Base-by-base conservation (phyloP, 2,797 vertebrate species). In the Borostomias antarcticus region DNA sequence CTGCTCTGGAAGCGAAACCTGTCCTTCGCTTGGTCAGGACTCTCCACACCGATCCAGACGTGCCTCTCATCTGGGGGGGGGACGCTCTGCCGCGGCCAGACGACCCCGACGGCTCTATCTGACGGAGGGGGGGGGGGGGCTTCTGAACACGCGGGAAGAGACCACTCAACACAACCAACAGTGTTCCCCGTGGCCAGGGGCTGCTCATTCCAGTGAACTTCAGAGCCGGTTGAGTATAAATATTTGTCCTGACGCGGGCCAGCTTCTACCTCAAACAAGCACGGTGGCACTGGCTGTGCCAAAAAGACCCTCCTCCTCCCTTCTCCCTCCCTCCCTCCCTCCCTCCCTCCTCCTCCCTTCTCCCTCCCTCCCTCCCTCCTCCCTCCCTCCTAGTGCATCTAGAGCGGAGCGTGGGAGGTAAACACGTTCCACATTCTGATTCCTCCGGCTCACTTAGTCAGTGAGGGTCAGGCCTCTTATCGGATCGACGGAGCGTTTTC, bases 391-490 rank as follows among this genome's bases (percentile, higher is more conserved):
- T 76, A 80, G 85, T 82, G 85, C 83, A 84, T 85, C 80, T 63
- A 85, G 85, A 85, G 47, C 52, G 26, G 79, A 78, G 80, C 80
- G 73, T 85, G 88, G 82, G 90, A 88, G 80, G 84, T 89, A 91
- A 90, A 91, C 89, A 90, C 63, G 78, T 72, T 73, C 53, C 78
- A 82, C 78, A 81, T 85, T 87, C 84, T 83, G 83, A 83, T 81
- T 81, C 25, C 62, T 75, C 86, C 86, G 86, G 80, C 79, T 87
- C 89, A 86, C 89, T 90, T 88, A 81, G 86, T 4, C 79, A 37
- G 35, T 2, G 1, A 37, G 35, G 35, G n/a, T n/a, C n/a, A 37
- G 7, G 35, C 7, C 35, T 11, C 89, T 90, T 89, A 89, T 91
- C 90, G 89, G 67, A 58, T 75, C 76, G 80, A 82, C 85, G 77